These are phyloP conservation scores for Drosophila malerkotliana DNA, from an alignment of 1,140 invertebrate genomes.

Conservation along the genomic window DNA sequence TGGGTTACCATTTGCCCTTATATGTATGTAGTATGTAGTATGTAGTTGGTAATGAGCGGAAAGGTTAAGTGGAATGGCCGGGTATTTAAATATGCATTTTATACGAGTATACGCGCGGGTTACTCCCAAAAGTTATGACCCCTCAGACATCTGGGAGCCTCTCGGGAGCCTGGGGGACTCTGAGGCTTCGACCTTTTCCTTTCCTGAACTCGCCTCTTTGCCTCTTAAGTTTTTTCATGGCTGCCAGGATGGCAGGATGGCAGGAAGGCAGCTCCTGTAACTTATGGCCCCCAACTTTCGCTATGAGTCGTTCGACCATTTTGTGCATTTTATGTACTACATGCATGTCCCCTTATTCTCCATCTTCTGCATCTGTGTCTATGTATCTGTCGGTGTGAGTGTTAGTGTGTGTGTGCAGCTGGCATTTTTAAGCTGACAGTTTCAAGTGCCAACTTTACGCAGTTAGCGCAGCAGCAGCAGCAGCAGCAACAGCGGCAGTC, in stretches of 20 bases:
- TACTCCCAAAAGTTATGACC: slow-evolving; percentile 64
- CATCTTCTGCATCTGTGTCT: slow-evolving; percentile 13
- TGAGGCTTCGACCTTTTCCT: slow-evolving; percentile 11
- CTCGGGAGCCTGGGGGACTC: slow-evolving; percentile 9
- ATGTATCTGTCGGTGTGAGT: slow-evolving; percentile 3
- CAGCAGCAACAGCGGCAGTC: slow-evolving; percentile 46
- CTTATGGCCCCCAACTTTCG: slow-evolving; percentile 75
- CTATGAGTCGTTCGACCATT: slow-evolving; percentile 73
- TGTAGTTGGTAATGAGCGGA: slow-evolving; percentile 34
- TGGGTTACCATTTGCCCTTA: neutral
- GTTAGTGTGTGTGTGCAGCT: slow-evolving; percentile 58
- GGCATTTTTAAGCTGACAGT: slow-evolving; percentile 81
- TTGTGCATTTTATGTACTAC: slow-evolving; percentile 78
- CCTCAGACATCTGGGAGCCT: slow-evolving; percentile 50
- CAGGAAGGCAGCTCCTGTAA: slow-evolving; percentile 46
- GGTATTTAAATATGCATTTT: slow-evolving; percentile 78
- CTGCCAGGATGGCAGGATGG: neutral
- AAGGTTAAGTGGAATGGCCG: slow-evolving; percentile 58
- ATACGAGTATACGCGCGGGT: slow-evolving; percentile 18
- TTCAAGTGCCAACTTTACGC: slow-evolving; percentile 82
- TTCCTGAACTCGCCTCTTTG: neutral
- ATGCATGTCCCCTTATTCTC: slow-evolving; percentile 44
- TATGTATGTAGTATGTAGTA: neutral
- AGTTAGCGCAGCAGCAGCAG: slow-evolving; percentile 69
- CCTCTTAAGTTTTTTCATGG: slow-evolving; percentile 9